phyloP scores from a whole-genome alignment of 1,140 invertebrate genomes.

The Muscidifurax raptorellus region DNA sequence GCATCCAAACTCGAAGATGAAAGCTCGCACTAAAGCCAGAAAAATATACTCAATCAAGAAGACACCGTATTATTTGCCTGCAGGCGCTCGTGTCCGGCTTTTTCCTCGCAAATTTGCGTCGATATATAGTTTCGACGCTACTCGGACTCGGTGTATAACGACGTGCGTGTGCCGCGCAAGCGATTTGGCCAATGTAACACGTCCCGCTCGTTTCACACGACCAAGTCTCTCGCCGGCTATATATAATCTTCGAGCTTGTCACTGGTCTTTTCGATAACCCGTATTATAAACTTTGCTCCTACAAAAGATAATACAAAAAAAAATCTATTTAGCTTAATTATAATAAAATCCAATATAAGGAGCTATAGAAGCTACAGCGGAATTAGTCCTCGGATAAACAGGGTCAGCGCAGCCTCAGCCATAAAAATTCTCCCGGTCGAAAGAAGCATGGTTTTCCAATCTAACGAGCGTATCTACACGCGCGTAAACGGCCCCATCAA shows the following conservation, averaged over 20 bases:
- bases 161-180: constrained; percentile 70
- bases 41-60: background rate
- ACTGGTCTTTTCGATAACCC: too few relatives aligned
- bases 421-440: background rate
- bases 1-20: too few relatives aligned
- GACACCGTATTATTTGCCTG: background rate
- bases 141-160: constrained; percentile 65
- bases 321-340: too few relatives aligned
- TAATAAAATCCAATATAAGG: too few relatives aligned
- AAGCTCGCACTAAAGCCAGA: too few relatives aligned
- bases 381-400: constrained; percentile 12
- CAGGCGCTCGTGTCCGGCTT: constrained; percentile 54
- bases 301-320: too few relatives aligned
- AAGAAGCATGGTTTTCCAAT: constrained; percentile 60
- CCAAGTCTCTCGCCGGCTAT: background rate
- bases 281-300: too few relatives aligned
- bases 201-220: background rate
- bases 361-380: too few relatives aligned
- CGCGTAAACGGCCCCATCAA: constrained; percentile 70
- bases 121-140: constrained; percentile 66
- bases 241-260: background rate
- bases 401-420: background rate
- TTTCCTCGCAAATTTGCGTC: constrained; percentile 62
- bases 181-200: constrained; percentile 72
- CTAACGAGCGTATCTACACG: constrained; percentile 71